phyloP scores from a whole-genome alignment of 2,113 vertebrate species.

The Anser brachyrhynchus region DNA sequence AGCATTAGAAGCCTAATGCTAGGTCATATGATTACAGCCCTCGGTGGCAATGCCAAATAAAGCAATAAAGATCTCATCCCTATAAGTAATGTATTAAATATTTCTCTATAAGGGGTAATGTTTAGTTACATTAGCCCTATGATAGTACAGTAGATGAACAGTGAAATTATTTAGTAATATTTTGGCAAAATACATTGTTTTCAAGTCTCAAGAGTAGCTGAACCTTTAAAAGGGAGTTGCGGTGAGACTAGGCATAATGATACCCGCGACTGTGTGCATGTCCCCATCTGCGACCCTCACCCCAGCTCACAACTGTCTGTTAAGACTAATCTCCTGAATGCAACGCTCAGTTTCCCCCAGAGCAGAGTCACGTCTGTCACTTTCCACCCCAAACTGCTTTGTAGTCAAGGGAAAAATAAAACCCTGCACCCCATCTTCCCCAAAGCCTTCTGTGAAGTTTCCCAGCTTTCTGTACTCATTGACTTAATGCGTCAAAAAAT shows the following conservation, averaged over 20 bases:
- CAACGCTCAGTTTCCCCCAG: neutral
- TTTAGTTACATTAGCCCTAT: neutral
- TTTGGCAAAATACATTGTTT: neutral
- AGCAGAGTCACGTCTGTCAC: neutral
- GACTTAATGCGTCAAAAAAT: slow-evolving; percentile 47
- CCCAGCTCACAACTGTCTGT: neutral
- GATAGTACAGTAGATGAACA: neutral
- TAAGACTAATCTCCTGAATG: neutral
- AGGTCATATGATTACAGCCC: neutral
- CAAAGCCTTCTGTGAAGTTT: slow-evolving; percentile 31
- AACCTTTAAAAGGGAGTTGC: neutral
- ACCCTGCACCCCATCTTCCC: neutral
- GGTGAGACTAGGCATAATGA: neutral
- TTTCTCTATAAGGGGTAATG: neutral
- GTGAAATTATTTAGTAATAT: neutral
- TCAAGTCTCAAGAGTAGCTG: neutral
- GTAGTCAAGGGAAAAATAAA: slow-evolving; percentile 12
- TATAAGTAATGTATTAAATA: neutral
- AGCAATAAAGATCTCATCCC: neutral
- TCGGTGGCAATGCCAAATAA: neutral
- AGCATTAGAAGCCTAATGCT: neutral
- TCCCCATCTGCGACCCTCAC: neutral
- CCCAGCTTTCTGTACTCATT: neutral
- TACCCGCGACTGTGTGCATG: neutral
- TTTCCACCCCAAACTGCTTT: slow-evolving; percentile 11